Conservation (phyloP, 2,113 vertebrate genomes). For the Eublepharis macularius region DNA sequence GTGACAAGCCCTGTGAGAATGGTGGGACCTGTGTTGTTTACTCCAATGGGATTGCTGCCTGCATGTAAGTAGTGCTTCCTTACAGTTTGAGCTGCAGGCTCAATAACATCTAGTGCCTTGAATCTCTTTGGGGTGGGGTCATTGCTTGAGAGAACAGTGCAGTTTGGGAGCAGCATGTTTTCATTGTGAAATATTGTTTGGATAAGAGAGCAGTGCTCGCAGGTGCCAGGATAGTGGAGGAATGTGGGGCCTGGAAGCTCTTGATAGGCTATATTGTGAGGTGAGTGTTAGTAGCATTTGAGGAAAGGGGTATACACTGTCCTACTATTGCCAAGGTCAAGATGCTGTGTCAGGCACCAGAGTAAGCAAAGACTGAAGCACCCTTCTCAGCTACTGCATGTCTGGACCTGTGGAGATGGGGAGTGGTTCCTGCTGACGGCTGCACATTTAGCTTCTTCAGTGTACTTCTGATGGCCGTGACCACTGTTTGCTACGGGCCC, state of each 20-base stretch:
- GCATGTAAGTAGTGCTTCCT: background rate
- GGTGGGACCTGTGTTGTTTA: slow-evolving; percentile 63
- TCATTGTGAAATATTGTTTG: background rate
- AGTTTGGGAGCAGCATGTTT: background rate
- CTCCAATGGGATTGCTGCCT: background rate
- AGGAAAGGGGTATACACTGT: background rate
- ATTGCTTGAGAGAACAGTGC: background rate
- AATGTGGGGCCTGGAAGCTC: background rate
- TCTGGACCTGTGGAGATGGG: background rate
- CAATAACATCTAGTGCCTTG: background rate
- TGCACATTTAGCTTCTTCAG: background rate
- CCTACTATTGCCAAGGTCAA: background rate
- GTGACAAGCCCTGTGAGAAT: slow-evolving; percentile 65
- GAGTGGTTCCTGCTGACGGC: background rate
- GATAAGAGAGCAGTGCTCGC: background rate
- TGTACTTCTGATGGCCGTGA: background rate
- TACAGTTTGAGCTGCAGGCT: background rate
- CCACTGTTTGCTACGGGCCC: background rate
- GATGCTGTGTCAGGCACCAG: background rate
- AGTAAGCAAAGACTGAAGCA: background rate
- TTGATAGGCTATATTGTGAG: background rate
- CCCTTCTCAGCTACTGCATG: background rate
- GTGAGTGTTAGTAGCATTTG: background rate
- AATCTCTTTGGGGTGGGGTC: background rate
- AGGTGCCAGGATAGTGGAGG: background rate